Conservation (phyloP, 2,113 vertebrate genomes). For the Microcebus lehilahytsara region DNA sequence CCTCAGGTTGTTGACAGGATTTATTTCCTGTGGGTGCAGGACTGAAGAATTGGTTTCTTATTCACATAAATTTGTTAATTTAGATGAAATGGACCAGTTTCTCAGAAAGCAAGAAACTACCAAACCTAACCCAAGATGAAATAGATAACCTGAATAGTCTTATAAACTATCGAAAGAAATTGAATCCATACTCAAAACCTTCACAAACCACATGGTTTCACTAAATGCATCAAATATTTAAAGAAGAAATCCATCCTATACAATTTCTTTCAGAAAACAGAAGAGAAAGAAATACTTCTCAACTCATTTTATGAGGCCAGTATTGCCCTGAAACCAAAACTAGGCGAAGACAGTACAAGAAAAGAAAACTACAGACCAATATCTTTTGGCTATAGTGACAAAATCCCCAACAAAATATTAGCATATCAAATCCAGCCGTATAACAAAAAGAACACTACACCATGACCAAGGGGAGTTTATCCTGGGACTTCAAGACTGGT, state of each 20-base stretch:
- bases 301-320: not conserved
- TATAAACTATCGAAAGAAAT: not conserved
- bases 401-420: not conserved
- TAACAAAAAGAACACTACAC: not conserved
- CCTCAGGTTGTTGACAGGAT: not conserved
- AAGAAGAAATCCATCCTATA: conserved; percentile 5
- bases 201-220: not conserved
- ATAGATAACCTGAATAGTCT: not conserved
- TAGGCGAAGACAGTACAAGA: not conserved
- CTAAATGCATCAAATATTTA: not conserved
- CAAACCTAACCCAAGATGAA: not conserved
- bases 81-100: not conserved
- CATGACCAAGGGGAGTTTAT: not conserved
- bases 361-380: not conserved
- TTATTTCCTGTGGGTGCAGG: not conserved
- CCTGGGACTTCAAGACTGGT: not conserved
- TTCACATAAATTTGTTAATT: not conserved
- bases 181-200: not conserved
- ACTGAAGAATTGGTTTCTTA: not conserved
- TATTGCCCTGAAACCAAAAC: not conserved
- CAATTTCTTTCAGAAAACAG: conserved; percentile 21
- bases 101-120: not conserved
- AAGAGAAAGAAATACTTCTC: not conserved
- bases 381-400: not conserved
- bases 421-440: not conserved